Evolutionary conservation across 2,113 vertebrate species (phyloP), one percentile per base, ranked within the genome.

Genomic region (Oncorhynchus keta): DNA sequence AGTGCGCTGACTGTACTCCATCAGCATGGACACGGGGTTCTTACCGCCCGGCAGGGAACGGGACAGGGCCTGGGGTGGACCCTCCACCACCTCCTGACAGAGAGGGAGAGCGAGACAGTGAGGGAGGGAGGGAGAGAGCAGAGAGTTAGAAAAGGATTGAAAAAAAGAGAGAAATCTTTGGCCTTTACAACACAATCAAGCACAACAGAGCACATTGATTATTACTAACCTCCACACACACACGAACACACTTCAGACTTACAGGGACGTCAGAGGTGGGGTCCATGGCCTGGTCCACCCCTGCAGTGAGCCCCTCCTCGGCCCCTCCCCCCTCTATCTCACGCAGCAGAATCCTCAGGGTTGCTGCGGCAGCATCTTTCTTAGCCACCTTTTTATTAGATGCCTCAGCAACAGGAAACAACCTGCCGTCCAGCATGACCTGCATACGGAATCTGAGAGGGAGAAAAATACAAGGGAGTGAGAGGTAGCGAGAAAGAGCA

Each of bases 371-470:
- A 0, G 98, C 96, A 0, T 97, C 96, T 80, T 99, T 98, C 74
- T 98, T 99, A 0, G 97, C 98, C 0, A 96, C 92, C 66, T 98
- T 99, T 85, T 99, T 99, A 88, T 94, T 99, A 45, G 95, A 95
- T 1, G 96, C 98, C 85, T 99, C 97, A 0, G 94, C 95, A 0
- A 94, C 87, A 5, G 97, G 97, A 86, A 98, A 99, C 24, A 84
- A 81, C 26, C 95, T 95, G 18, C 95, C 94, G 0, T 93, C 95
- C 13, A 99, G 94, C 92, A 97, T 93, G 0, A 95, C 97, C 90
- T 98, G 97, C 95, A 98, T 97, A 79, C 94, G 96, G 84, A 99
- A 99, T 77, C 98, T 99, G 86, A 3, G 69, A 22, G 18, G 13
- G 30, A 68, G 5, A n/a, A 28, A 71, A 22, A 11, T 35, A 62